phyloP scores from a whole-genome alignment of 2,797 vertebrate species.

The Acipenser transmontanus region DNA sequence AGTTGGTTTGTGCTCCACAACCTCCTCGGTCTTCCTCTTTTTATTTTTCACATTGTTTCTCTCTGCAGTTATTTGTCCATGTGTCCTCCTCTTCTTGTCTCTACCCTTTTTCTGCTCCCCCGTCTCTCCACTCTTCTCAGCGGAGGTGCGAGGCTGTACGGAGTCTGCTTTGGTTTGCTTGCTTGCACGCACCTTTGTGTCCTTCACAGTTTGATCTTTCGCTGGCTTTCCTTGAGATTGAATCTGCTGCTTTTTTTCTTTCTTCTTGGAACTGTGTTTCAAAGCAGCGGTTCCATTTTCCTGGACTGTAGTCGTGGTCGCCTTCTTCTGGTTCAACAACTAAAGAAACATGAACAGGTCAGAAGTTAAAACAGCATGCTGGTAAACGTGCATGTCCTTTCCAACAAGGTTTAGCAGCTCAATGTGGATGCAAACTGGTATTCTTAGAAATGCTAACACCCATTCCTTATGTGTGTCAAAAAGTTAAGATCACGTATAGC shows the following conservation, averaged over 20 bases:
- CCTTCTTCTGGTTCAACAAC: slow-evolving; percentile 38
- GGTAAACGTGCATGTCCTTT: no score
- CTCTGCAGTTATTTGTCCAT: slow-evolving; percentile 3
- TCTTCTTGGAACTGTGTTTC: slow-evolving; percentile 15
- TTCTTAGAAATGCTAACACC: no score
- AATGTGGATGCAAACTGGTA: no score
- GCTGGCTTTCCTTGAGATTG: slow-evolving; percentile 15
- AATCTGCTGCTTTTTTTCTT: slow-evolving; percentile 14
- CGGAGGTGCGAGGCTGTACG: neutral
- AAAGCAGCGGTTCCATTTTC: slow-evolving; percentile 5
- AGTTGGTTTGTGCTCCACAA: slow-evolving; percentile 36
- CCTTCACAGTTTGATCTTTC: neutral
- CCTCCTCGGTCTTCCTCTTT: slow-evolving; percentile 46
- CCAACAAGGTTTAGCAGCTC: no score
- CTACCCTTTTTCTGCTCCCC: neutral
- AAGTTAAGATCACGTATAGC: no score
- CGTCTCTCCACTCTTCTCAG: neutral
- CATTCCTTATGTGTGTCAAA: no score
- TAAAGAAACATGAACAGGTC: slow-evolving; percentile 20
- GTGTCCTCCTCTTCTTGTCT: slow-evolving; percentile 36
- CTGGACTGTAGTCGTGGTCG: slow-evolving; percentile 30
- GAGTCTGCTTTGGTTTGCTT: slow-evolving; percentile 20
- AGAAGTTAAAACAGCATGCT: neutral
- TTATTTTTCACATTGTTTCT: slow-evolving; percentile 33
- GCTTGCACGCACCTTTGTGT: slow-evolving; percentile 1